Evolutionary conservation across 2,888 invertebrate species (phyloP), one percentile per base, ranked within the genome.

Genomic region (Acanthosepion esculentum): DNA sequence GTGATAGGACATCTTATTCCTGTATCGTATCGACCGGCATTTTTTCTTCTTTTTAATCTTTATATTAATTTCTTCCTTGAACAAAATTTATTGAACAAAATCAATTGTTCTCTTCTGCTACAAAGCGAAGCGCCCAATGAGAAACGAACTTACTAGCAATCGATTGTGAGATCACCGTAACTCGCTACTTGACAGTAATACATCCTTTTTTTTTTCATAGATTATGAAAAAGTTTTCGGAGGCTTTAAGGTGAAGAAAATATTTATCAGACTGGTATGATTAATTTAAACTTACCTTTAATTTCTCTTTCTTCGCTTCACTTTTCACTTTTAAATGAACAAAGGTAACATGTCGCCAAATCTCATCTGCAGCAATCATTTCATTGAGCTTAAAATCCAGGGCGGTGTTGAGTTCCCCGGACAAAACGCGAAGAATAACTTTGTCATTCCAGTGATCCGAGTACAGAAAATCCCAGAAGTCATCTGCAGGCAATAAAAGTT

Each of bases 391-490:
- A 78, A 78, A 10, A 78, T 78, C 78, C 33, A 78, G 12, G n/a
- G n/a, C 33, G 4, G 78, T 78, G 15, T n/a, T 95, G 50, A 95
- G 94, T 50, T 94, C 94, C 8, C 95, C 95, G 8, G 95, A 92
- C 48, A 95, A 92, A 23, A 95, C 95, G 41, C 95, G 94, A 20
- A 95, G 64, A 33, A 95, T 93, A 78, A 94, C 94, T 26, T 93
- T 91, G 59, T 95, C 94, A n/a, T 48, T 92, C 95, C 95, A 95
- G 48, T 91, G 92, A 91, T 95, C 92, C 10, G 95, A 95, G 94
- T 95, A 95, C 55, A 95, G 94, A 91, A 95, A 95, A 64, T 95
- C 95, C 94, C 95, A 95, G 92, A 95, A 95, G 4, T 94, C 53
- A 18, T 64, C 95, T 95, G 95, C 18, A 95, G 12, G 29, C 50